Base-by-base conservation (phyloP, 2,113 vertebrate genomes). In the Siphamia tubifer region DNA sequence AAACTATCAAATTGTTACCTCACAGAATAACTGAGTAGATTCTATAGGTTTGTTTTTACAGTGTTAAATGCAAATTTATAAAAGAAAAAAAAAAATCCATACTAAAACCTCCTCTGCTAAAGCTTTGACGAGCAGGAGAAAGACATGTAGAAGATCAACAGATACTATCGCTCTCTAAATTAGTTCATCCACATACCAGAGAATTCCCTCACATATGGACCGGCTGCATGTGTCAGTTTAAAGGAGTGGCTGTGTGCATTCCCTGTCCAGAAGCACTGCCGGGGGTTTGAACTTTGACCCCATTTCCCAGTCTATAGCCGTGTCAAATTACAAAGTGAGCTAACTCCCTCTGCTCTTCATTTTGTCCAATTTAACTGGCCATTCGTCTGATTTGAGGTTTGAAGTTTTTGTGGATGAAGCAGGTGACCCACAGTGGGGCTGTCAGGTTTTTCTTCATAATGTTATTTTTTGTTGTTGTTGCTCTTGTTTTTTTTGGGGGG, bases 321-420 rank as follows among this genome's bases (percentile, higher is more conserved):
- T 82, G 55, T 82, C 49, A 17, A 36, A 74, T 67, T 45, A 35
- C 69, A 66, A 65, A 57, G 55, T 28, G 9, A 52, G 64, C 63
- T 43, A 64, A 48, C 56, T 60, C 64, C 68, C 51, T 23, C 58
- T 27, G 65, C 58, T 32, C 34, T 71, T 87, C 80, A 68, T 86
- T 86, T 74, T 53, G 39, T 74, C 67, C 67, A 68, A 79, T 85
- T 84, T 39, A 64, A 48, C 73, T 74, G 43, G 13, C 60, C 57
- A 53, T 77, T 84, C 52, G 57, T 86, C 67, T 86, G 21, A 38
- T 31, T 52, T 66, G 60, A 74, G 62, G 64, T 62, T 45, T 7
- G 64, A 61, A 43, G 69, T 40, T 62, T 55, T 51, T 56, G 21
- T 16, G 35, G 12, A 51, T 28, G 36, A 54, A 35, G 34, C 48